Evolutionary conservation across 1,140 invertebrate species (phyloP), one percentile per base, ranked within the genome.

Genomic region (Halyomorpha halys): DNA sequence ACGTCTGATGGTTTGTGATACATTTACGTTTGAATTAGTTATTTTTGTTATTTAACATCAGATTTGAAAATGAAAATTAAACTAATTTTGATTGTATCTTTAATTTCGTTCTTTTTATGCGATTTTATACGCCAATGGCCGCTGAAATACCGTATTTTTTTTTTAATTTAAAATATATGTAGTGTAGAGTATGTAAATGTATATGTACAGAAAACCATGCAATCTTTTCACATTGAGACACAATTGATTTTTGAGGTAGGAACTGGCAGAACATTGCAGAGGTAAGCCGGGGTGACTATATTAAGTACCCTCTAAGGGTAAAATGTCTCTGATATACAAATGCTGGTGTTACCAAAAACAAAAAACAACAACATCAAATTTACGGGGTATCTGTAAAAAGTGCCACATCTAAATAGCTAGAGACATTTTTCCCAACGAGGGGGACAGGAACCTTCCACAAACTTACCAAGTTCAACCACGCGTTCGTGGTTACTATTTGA

Each of bases 401-500:
- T 56, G 53, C 53, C 19, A 56, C 53, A 56, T 27, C 23, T 49
- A 4, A 56, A 51, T 44, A 18, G 54, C 25, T 56, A 61, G 62
- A 68, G 56, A 66, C 59, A 63, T 68, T 62, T 63, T 64, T 39
- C 61, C 64, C 67, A 54, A 34, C 59, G 61, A 66, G 67, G 65
- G 51, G 34, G 18, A 45, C 59, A 23, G 61, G 59, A 51, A 23
- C 18, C 47, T 62, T 64, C 39, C 61, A 61, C 63, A 59, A 60
- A 70, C 69, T 87, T 79, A 91, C 88, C 82, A 90, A 80, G 81
- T 89, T 90, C 72, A 92, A 83, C 89, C 89, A 92, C 80, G 90
- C 88, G 80, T 90, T 91, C 73, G 89, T 90, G 78, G 90, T 90
- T 77, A 91, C 84, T 78, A 91, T 83, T 81, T 91, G 81, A 75